Evolutionary conservation across 2,113 vertebrate genomes (phyloP), one percentile per base, ranked within the genome.

Genomic region (Meleagris gallopavo): DNA sequence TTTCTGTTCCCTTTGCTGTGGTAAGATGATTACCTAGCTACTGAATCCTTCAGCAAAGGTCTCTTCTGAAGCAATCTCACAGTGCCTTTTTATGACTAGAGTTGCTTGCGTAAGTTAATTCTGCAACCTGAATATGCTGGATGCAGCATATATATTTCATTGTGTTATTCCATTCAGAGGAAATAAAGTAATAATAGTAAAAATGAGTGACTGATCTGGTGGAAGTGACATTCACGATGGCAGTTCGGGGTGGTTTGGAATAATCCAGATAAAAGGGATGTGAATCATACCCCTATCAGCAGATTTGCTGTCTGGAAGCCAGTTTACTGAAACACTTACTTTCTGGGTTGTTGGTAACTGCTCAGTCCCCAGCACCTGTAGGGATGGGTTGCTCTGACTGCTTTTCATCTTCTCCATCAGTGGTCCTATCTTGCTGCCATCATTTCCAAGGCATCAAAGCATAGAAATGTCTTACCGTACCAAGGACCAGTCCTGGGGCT

Each of bases 231-330:
- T 84, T 52, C 4, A 15, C 75, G 73, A n/a, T 0, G 1, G 36
- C 46, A 36, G 21, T 66, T 85, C 7, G 13, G 61, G 73, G 67
- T 54, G 25, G 38, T 50, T 83, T 2, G 0, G 72, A 65, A 69
- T 85, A 88, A 74, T 76, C 81, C 9, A 38, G 5, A 32, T 65
- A 9, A 72, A 73, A 76, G 50, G 57, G 48, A 48, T 45, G n/a
- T 80, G 67, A 76, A 70, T 88, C 41, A n/a, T 57, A 54, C 13
- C 36, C 16, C 2, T 57, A 69, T 84, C 82, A 88, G 70, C 55
- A 91, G 66, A 73, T 93, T 87, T 89, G 54, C 8, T 94, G 82
- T 45, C 79, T 89, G 27, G 71, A 72, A 89, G 82, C 18, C 62
- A 70, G 78, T 89, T 89, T 79, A 58, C 54, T 8, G 15, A 71